Percentiles rank a stretch among this genome's conserved stretches.
These are phyloP conservation scores for Rhinophrynus dorsalis DNA, from an alignment of 2,797 vertebrate genomes.

Conservation along the genomic window DNA sequence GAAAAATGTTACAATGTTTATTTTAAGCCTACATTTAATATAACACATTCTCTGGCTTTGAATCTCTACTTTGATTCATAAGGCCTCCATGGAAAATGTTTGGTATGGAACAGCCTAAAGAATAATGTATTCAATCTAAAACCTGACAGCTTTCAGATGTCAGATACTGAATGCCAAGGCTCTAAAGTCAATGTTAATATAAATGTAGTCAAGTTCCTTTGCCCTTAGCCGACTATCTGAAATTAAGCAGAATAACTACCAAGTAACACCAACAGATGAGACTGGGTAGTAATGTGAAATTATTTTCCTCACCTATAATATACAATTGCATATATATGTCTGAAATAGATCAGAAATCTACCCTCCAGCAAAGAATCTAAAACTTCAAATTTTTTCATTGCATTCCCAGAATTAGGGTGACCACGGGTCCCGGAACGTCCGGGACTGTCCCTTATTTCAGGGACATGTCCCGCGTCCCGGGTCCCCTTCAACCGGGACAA, in stretches of 20 bases:
- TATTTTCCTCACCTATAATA: too few relatives aligned
- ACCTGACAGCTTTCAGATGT: conserved; percentile 7
- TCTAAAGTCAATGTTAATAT: background rate
- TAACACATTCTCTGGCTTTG: conserved; percentile 27
- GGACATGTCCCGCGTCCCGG: too few relatives aligned
- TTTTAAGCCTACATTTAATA: conserved; percentile 17
- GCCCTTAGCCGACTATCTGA: background rate
- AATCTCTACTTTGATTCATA: conserved; percentile 6
- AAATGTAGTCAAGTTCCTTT: background rate
- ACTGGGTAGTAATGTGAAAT: too few relatives aligned
- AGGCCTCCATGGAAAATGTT: conserved; percentile 25
- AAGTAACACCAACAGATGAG: too few relatives aligned
- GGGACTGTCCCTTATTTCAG: too few relatives aligned
- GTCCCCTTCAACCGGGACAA: too few relatives aligned
- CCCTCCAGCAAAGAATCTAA: too few relatives aligned
- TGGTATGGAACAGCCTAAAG: conserved; percentile 20
- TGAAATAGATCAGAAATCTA: too few relatives aligned
- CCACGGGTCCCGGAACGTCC: too few relatives aligned
- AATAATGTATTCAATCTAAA: conserved; percentile 9
- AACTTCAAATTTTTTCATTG: too few relatives aligned
- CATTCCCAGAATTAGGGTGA: too few relatives aligned
- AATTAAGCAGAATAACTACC: background rate
- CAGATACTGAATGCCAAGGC: background rate
- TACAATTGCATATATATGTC: too few relatives aligned
- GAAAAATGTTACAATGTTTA: conserved; percentile 14